Conservation (phyloP, 2,113 vertebrate genomes). For the Phaethon lepturus region DNA sequence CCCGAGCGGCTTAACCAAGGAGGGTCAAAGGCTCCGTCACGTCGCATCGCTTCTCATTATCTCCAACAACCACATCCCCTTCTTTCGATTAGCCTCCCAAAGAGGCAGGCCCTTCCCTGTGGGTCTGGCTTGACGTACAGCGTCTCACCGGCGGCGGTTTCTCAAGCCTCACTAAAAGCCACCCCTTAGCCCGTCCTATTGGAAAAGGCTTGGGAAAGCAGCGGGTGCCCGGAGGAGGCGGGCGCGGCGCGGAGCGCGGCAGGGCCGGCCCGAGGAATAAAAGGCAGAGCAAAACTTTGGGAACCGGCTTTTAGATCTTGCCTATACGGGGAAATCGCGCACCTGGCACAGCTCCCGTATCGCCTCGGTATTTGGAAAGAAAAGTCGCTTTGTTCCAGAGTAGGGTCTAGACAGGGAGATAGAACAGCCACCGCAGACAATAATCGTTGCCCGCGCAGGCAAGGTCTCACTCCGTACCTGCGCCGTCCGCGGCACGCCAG, state of each 20-base stretch:
- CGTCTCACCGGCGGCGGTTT: not conserved
- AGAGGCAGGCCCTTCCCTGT: not conserved
- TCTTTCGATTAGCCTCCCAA: not conserved
- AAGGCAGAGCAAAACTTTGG: not conserved
- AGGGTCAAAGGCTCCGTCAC: not conserved
- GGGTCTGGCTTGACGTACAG: not conserved
- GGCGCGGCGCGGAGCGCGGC: not conserved
- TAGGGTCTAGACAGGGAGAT: not conserved
- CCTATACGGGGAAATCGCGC: not conserved
- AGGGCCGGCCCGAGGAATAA: not conserved
- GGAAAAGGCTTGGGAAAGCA: not conserved
- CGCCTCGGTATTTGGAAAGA: not conserved
- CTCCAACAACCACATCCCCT: not conserved
- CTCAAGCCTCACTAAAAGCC: not conserved
- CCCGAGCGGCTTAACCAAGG: not conserved
- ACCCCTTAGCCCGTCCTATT: fast-evolving
- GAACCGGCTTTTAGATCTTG: not conserved
- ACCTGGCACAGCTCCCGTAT: slow-evolving; percentile 22
- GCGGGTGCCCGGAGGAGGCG: not conserved
- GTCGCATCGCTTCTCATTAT: not conserved
- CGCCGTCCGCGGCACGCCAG: not conserved
- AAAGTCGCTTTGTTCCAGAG: slow-evolving; percentile 29
- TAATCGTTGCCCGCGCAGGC: not conserved
- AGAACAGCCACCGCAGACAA: not conserved
- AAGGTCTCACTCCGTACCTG: not conserved